These are phyloP conservation scores for Sebastiscus tertius DNA, from an alignment of 2,797 vertebrate species.

Conservation along the genomic window DNA sequence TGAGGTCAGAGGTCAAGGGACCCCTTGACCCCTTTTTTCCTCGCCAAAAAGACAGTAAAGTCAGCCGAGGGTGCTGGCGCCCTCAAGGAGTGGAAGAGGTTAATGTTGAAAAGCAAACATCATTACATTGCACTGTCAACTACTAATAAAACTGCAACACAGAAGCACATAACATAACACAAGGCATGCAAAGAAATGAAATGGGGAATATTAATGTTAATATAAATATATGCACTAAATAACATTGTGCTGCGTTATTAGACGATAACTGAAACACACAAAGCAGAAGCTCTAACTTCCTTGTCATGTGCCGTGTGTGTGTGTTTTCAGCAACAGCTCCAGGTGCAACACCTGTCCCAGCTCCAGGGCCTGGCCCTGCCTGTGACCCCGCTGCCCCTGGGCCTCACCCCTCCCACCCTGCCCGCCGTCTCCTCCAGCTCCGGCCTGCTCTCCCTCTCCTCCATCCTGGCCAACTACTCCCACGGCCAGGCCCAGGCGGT, in stretches of 20 bases:
- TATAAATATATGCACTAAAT: not conserved
- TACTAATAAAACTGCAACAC: not conserved
- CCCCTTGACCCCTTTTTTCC: no score
- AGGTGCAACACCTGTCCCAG: slow-evolving; percentile 98
- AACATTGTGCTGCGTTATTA: not conserved
- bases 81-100: no score
- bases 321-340: slow-evolving; percentile 95
- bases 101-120: not conserved
- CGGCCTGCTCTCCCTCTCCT: slow-evolving; percentile 94
- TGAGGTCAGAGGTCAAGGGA: no score
- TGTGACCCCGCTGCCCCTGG: slow-evolving; percentile 92
- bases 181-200: not conserved
- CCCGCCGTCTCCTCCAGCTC: slow-evolving; percentile 92
- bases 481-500: slow-evolving; percentile 90
- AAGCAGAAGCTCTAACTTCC: not conserved
- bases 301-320: not conserved
- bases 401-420: slow-evolving; percentile 90
- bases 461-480: slow-evolving; percentile 91
- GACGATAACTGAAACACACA: not conserved
- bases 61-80: no score
- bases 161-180: not conserved
- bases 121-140: not conserved
- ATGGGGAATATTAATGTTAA: no score
- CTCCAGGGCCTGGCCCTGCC: slow-evolving; percentile 96
- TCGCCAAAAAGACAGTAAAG: no score